Percentiles rank a stretch among this genome's conserved stretches.
phyloP scores from a whole-genome alignment of 2,113 vertebrate species.

The Campylorhamphus procurvoides region DNA sequence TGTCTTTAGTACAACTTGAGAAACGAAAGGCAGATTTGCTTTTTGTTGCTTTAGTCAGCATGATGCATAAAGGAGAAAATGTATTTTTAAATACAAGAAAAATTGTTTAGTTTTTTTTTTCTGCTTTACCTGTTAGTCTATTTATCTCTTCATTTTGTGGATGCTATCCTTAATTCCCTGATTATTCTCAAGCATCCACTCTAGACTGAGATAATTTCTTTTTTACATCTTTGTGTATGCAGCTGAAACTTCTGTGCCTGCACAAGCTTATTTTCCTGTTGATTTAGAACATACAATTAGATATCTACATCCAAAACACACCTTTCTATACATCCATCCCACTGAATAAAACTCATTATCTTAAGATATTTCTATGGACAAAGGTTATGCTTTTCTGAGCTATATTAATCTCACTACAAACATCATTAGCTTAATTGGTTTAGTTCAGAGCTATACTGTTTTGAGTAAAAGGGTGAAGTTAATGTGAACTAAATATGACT shows the following conservation, averaged over 20 bases:
- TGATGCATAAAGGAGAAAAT: not conserved
- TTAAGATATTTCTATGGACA: slow-evolving; percentile 62
- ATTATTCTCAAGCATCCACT: not conserved
- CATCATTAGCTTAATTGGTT: slow-evolving; percentile 69
- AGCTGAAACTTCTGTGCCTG: not conserved
- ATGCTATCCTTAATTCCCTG: not conserved
- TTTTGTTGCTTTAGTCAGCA: not conserved
- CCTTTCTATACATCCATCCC: slow-evolving; percentile 61
- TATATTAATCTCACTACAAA: slow-evolving; percentile 76
- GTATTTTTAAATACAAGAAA: not conserved
- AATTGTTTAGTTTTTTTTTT: not conserved
- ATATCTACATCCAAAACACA: slow-evolving; percentile 57
- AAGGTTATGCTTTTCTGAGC: slow-evolving; percentile 66
- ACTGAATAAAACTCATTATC: slow-evolving; percentile 65
- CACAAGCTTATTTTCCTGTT: slow-evolving; percentile 5
- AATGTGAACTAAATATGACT: slow-evolving; percentile 64
- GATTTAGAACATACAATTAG: slow-evolving; percentile 56
- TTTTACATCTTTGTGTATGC: not conserved
- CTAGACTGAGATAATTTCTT: not conserved
- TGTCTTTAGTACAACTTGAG: not conserved
- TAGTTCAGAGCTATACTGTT: slow-evolving; percentile 69
- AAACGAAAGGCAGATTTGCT: not conserved
- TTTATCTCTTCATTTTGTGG: not conserved
- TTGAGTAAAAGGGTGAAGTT: slow-evolving; percentile 73
- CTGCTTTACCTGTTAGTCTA: not conserved